These are phyloP conservation scores for Malurus alboscapulatus DNA, from an alignment of 2,113 vertebrate species.

Conservation along the genomic window DNA sequence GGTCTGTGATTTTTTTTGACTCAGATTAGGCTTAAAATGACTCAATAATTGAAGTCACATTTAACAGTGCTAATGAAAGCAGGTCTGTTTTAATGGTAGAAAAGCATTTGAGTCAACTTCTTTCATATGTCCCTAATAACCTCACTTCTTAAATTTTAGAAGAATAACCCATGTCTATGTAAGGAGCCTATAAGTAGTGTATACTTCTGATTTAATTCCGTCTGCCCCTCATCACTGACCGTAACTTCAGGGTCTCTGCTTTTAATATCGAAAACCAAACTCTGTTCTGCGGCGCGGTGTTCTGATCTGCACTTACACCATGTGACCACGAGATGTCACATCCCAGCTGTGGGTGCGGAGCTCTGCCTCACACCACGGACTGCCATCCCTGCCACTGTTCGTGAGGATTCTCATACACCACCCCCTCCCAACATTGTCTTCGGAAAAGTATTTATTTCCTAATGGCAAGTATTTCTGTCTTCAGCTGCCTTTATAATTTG, in stretches of 20 bases:
- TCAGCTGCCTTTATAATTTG: background rate
- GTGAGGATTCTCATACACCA: background rate
- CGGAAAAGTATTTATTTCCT: background rate
- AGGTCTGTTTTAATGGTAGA: background rate
- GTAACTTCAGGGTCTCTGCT: background rate
- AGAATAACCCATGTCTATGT: background rate
- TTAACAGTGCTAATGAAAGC: background rate
- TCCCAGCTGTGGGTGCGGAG: conserved; percentile 3
- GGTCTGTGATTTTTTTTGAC: background rate
- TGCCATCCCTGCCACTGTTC: background rate
- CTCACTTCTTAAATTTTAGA: background rate
- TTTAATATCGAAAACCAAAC: background rate
- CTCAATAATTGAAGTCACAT: background rate
- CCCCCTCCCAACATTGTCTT: background rate
- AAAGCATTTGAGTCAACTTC: background rate
- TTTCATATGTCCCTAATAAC: background rate
- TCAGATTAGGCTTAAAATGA: background rate
- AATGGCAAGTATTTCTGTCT: background rate
- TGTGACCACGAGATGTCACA: conserved; percentile 68
- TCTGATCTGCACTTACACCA: background rate
- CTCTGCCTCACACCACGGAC: too few relatives aligned
- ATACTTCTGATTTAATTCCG: background rate
- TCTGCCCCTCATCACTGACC: accelerated
- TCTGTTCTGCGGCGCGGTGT: background rate
- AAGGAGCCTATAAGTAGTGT: background rate